These are phyloP conservation scores for Cynocephalus volans DNA, from an alignment of 2,113 vertebrate genomes.

Conservation along the genomic window DNA sequence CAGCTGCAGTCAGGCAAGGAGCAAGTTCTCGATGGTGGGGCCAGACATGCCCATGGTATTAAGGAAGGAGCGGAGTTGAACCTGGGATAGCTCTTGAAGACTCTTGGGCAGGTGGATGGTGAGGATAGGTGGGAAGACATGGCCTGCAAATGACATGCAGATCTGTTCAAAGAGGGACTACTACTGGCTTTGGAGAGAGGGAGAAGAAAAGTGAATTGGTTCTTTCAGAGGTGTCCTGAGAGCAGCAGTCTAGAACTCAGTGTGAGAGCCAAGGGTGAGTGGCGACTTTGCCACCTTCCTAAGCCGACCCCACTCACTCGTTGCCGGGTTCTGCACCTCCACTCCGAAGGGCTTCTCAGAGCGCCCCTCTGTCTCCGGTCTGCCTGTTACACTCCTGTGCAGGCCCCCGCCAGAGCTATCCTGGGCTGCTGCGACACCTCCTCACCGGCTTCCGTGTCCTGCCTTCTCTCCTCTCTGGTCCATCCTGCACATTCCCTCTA, in stretches of 20 bases:
- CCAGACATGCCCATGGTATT: too few species aligned
- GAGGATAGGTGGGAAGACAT: neutral
- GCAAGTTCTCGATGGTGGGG: neutral
- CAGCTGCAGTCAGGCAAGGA: neutral
- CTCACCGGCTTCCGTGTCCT: neutral
- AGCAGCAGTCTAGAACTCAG: neutral
- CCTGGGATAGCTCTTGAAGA: neutral
- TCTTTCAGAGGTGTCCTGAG: neutral
- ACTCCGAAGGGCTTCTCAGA: neutral
- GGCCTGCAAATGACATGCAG: neutral
- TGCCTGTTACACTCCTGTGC: rapidly evolving
- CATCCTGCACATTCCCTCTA: neutral
- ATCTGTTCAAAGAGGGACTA: neutral
- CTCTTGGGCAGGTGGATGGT: neutral
- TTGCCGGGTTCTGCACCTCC: rapidly evolving
- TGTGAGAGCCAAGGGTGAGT: neutral
- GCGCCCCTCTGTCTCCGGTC: neutral
- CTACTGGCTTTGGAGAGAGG: too few species aligned
- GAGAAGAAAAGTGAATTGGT: neutral
- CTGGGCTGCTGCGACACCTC: neutral
- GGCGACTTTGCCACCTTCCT: neutral
- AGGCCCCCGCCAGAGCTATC: rapidly evolving
- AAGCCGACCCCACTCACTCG: rapidly evolving
- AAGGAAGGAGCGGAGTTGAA: neutral
- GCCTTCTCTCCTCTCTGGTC: neutral